Percentiles rank a stretch among this genome's conserved stretches.
Conservation (phyloP, 2,888 invertebrate species). For the Oxystoma pomonae region DNA sequence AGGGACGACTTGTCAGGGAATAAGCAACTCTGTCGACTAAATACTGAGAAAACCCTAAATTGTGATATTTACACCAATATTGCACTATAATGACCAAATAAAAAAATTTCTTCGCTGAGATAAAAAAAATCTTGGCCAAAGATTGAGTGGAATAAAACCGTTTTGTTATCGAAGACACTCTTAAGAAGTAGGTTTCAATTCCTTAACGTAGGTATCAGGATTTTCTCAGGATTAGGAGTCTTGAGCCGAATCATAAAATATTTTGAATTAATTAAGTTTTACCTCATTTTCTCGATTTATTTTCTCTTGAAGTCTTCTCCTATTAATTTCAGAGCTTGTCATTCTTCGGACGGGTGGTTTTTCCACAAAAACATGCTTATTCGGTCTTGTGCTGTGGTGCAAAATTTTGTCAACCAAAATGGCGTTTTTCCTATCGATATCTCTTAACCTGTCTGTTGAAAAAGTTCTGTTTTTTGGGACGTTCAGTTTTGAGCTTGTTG, state of each 20-base stretch:
- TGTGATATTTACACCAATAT: too few species aligned
- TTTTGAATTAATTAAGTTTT: conserved; percentile 5
- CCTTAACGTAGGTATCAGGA: too few species aligned
- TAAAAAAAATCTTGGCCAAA: too few species aligned
- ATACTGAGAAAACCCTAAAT: too few species aligned
- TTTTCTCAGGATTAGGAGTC: too few species aligned
- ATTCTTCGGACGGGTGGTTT: conserved; percentile 8
- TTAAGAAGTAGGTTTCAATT: too few species aligned
- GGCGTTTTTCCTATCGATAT: conserved; percentile 28
- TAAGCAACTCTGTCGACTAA: too few species aligned
- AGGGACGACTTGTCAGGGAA: too few species aligned
- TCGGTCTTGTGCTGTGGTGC: conserved; percentile 28
- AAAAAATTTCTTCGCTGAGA: too few species aligned
- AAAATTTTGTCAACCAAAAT: conserved; percentile 34
- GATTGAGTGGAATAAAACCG: too few species aligned
- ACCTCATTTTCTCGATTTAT: conserved; percentile 35
- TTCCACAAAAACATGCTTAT: conserved; percentile 20
- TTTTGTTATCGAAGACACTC: too few species aligned
- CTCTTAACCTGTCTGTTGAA: conserved; percentile 24
- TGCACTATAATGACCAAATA: too few species aligned
- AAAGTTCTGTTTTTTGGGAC: conserved; percentile 26
- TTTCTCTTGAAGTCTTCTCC: conserved; percentile 32
- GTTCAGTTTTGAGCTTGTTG: not conserved
- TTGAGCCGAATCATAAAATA: not conserved
- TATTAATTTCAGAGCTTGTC: conserved; percentile 33